Evolutionary conservation across 2,888 invertebrate species (phyloP), one percentile per base, ranked within the genome.

Genomic region (Zaprionus bogoriensis): DNA sequence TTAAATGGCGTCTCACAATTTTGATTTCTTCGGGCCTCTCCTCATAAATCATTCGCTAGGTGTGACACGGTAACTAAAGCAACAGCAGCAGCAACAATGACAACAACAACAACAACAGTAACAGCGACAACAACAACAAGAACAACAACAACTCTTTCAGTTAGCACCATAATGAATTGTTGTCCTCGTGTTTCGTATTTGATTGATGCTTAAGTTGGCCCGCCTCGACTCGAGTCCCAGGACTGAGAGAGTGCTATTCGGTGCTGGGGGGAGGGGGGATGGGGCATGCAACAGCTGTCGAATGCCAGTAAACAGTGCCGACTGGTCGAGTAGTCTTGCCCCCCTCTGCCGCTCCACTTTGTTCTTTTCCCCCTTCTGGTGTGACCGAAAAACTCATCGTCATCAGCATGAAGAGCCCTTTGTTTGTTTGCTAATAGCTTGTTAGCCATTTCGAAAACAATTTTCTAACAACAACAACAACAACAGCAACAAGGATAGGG

Each of bases 371-470:
- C 6, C 20, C 19, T 10, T 5, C 10, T n/a, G n/a, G 17, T 17
- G 12, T 44, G 50, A 6, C 38, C 17, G 28, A 36, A 46, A 60
- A 55, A 55, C 53, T 42, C 66, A 67, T 53, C 69, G 59, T 67
- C 76, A 68, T 82, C 74, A 65, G 54, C 80, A 44, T 4, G 12
- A 54, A 51, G 58, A 57, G 57, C 70, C 59, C 72, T 74, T 81
- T 79, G 79, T 85, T 80, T 80, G 79, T 70, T 85, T 72, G 77
- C 86, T 86, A 85, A 86, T 80, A 80, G 80, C 80, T 83, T 80
- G 83, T 80, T 80, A 80, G 86, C 86, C 83, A 85, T 80, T 80
- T 80, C 77, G 67, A 85, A 80, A 80, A 79, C 80, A 80, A 80
- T 80, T 80, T 83, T 84, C 72, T 50, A 57, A 47, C 75, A 70